Evolutionary conservation across 2,888 invertebrate species (phyloP), one percentile per base, ranked within the genome.

Genomic region (Heliconius ismenius): DNA sequence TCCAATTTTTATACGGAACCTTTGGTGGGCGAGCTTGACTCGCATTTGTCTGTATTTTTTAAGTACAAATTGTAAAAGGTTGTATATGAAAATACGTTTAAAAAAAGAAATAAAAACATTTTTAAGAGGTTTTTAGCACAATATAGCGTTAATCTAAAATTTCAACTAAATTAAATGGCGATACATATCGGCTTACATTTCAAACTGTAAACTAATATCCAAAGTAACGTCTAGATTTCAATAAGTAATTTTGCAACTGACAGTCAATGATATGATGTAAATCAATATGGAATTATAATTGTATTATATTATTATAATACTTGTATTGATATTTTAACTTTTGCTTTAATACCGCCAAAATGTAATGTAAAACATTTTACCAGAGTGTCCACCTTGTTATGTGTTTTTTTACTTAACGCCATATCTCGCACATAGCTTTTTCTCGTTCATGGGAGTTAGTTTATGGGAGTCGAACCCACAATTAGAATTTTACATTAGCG

Each of bases 201-300:
- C 69, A 70, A 70, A 70, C 15, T 54, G 69, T 32, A 70, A 70
- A 70, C 54, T 54, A 70, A 70, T 70, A 32, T 32, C 13, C 54
- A 54, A 28, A 28, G 49, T 69, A 10, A 54, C 28, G 26, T 24
- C 43, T 70, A 24, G 24, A 72, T 2, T 72, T 58, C 11, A 15
- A 24, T 24, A 24, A 72, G 58, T 60, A 62, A 72, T 72, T 18
- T 72, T 60, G 72, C 60, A 62, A 72, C 32, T 72, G 72, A 72
- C 72, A 39, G 72, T 28, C 4, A 28, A 13, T 15, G 26, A 72
- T 72, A 72, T 60, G 72, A 72, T 60, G 60, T 11, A 72, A 72
- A 60, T 60, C 60, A 21, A 60, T 72, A 72, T 24, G 6, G 4
- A 13, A 3, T 36, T 62, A 9, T 60, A 70, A 69, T 49, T 69